A percentile compares a stretch with the other conserved stretches of the same genome.
phyloP scores from a whole-genome alignment of 2,888 invertebrate genomes.

The Melanotus villosus region DNA sequence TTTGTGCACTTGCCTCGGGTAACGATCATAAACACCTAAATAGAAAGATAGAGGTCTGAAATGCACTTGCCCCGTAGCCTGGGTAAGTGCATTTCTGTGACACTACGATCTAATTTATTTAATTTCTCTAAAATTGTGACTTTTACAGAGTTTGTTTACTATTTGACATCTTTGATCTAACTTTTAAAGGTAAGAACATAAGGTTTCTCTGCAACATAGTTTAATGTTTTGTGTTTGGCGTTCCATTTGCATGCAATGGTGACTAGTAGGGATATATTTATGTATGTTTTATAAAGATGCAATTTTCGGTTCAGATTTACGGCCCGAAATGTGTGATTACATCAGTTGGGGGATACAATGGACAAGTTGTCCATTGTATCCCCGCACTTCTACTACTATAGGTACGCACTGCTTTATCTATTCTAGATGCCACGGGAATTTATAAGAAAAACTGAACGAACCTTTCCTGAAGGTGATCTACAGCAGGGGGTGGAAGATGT shows the following conservation, averaged over 20 bases:
- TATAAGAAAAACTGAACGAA: not conserved
- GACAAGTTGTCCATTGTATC: not conserved
- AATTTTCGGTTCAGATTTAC: not conserved
- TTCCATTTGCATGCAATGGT: not conserved
- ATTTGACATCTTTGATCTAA: not conserved
- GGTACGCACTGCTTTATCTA: not conserved
- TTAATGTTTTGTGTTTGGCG: not conserved
- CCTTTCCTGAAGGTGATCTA: not conserved
- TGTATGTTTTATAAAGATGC: not conserved
- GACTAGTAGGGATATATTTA: not conserved
- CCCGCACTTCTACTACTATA: not conserved
- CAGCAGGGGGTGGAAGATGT: not conserved
- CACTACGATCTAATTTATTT: not conserved
- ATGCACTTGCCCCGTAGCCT: not conserved
- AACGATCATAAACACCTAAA: not conserved
- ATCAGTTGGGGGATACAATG: not conserved
- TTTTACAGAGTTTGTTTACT: not conserved
- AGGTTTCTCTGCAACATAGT: not conserved
- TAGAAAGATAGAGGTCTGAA: not conserved
- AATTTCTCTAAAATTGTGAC: not conserved
- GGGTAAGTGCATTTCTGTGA: constrained; percentile 15
- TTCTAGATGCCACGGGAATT: not conserved
- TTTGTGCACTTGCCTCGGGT: constrained; percentile 17
- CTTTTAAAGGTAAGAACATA: not conserved
- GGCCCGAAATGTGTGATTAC: not conserved